Evolutionary conservation across 1,140 invertebrate species (phyloP), one percentile per base, ranked within the genome.

Genomic region (Hetaerina americana): DNA sequence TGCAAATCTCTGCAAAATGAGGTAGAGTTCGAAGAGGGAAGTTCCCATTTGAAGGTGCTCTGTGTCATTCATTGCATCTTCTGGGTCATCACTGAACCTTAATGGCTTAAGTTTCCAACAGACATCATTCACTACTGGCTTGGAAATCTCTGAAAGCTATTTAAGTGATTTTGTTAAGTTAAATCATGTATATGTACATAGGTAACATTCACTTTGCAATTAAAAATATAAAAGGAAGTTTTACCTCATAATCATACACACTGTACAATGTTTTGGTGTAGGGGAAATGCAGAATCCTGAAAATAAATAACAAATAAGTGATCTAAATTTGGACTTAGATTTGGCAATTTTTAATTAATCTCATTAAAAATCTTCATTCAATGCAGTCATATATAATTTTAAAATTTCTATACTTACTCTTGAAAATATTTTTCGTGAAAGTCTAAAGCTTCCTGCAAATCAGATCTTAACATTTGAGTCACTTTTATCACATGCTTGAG

Each of bases 1-100:
- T 26, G 87, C 84, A 82, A 95, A 96, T 80, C 93, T 87, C 80
- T 96, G 93, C 22, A 97, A 81, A 12, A 90, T 87, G 69, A 97
- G 83, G 81, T 97, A 97, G 0, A 97, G 82, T 81, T 97, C 94
- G 82, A 97, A 97, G 71, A 97, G 81, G 0, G 89, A 89, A 5
- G 93, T 95, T 2, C 94, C 94, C 82, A 93, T 87, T 26, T 85
- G 82, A 27, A 91, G 76, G n/a, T 88, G 86, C 75, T 88, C 85
- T 12, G 82, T 82, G 57, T 77, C 74, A 26, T 28, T 67, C 57
- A 76, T 69, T 8, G 70, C 74, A 27, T 40, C 66, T 49, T n/a
- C 69, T 25, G 49, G 26, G 6, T 66, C 26, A 15, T 72, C 66
- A 70, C 68, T 72, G 29, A 74, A 72, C 73, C 82, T 79, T 0